A percentile compares a stretch with the other conserved stretches of the same genome.
phyloP scores from a whole-genome alignment of 2,113 vertebrate genomes.

The Bostrychus sinensis region DNA sequence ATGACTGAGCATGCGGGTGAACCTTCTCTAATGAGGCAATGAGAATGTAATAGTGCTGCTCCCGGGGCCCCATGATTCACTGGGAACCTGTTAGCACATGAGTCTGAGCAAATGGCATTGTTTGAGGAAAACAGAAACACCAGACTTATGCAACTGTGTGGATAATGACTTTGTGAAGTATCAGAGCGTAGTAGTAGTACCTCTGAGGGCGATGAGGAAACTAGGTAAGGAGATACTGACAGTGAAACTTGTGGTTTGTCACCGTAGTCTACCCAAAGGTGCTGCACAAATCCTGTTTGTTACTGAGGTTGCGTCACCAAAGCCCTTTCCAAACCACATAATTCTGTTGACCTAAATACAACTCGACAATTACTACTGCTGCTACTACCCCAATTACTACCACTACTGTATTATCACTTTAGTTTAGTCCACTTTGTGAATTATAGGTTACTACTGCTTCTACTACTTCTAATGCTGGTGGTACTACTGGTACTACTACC shows the following conservation, averaged over 20 bases:
- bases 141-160: conserved; percentile 40
- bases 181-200: conserved; percentile 3
- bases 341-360: background rate
- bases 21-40: conserved; percentile 6
- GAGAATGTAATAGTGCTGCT: background rate
- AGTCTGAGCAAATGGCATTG: background rate
- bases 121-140: conserved; percentile 28
- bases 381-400: no score
- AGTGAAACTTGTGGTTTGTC: conserved; percentile 4
- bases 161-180: background rate
- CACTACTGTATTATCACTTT: background rate
- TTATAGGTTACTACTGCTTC: no score
- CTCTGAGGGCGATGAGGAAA: background rate
- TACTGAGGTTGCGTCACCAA: background rate
- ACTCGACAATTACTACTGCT: background rate
- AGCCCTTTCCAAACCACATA: background rate
- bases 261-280: background rate
- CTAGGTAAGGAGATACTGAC: background rate
- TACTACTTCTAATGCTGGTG: no score
- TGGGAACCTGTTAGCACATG: background rate
- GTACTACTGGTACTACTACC: no score
- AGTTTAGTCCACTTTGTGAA: no score
- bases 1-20: no score
- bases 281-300: no score
- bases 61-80: background rate